Conservation (phyloP, 2,888 invertebrate genomes). For the Callinectes sapidus region DNA sequence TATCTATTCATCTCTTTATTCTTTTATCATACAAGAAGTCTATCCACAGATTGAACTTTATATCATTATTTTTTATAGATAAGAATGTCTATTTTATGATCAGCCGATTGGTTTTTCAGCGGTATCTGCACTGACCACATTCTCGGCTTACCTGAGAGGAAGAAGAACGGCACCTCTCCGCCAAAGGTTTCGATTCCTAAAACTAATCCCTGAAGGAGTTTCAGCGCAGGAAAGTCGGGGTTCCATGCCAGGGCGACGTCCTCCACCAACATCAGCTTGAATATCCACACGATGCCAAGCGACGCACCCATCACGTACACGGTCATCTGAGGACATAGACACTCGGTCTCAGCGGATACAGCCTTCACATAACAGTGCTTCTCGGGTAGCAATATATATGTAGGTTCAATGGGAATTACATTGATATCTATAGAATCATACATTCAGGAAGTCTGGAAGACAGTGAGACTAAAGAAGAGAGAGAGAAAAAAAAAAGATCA, state of each 20-base stretch:
- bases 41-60: neutral
- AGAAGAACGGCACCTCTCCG: constrained; percentile 51
- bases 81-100: neutral
- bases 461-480: neutral
- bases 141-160: constrained; percentile 44
- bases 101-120: neutral
- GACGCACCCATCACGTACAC: constrained; percentile 40
- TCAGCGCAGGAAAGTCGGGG: constrained; percentile 40
- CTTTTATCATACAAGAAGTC: no score
- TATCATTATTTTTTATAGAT: neutral
- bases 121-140: neutral
- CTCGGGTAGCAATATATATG: neutral
- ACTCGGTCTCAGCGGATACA: neutral
- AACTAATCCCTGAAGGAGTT: constrained; percentile 45
- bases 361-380: neutral
- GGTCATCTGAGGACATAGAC: constrained; percentile 13
- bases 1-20: no score
- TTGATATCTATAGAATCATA: neutral
- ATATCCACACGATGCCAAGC: constrained; percentile 43
- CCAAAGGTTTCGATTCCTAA: constrained; percentile 31
- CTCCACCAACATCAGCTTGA: constrained; percentile 38
- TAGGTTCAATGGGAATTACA: neutral
- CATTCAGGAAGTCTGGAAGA: neutral
- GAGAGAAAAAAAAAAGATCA: neutral
- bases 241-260: constrained; percentile 49